Percentiles rank a stretch among this genome's conserved stretches.
These are phyloP conservation scores for Urocyon cinereoargenteus DNA, from an alignment of 2,797 vertebrate species.

Conservation along the genomic window DNA sequence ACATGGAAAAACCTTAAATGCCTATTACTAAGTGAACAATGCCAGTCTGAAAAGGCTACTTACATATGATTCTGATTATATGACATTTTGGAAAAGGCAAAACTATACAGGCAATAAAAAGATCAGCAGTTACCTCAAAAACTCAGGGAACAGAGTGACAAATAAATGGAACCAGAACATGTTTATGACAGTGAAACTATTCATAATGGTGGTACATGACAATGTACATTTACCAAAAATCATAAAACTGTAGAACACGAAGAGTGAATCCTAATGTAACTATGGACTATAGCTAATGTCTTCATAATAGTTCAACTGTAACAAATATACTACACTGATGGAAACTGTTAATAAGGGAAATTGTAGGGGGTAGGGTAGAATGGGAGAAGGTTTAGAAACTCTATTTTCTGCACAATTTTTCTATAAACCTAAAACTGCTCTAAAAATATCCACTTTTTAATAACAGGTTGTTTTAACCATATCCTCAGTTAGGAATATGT, in stretches of 20 bases:
- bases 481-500: background rate
- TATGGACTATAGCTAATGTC: background rate
- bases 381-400: background rate
- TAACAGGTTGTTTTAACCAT: background rate
- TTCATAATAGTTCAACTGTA: background rate
- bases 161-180: background rate
- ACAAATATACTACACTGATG: background rate
- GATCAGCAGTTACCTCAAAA: background rate
- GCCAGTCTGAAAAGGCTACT: background rate
- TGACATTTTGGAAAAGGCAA: background rate
- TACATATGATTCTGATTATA: background rate
- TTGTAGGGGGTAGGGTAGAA: fast-evolving
- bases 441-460: background rate
- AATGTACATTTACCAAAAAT: background rate
- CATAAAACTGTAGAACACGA: background rate
- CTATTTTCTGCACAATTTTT: background rate
- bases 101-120: background rate
- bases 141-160: background rate
- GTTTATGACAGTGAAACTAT: background rate
- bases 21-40: background rate
- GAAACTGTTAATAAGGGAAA: background rate
- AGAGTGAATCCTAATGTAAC: background rate
- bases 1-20: background rate
- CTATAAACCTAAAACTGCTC: background rate
- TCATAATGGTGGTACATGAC: background rate